Evolutionary conservation across 1,140 invertebrate genomes (phyloP).

Genomic region (Sycophaga agraensis): DNA sequence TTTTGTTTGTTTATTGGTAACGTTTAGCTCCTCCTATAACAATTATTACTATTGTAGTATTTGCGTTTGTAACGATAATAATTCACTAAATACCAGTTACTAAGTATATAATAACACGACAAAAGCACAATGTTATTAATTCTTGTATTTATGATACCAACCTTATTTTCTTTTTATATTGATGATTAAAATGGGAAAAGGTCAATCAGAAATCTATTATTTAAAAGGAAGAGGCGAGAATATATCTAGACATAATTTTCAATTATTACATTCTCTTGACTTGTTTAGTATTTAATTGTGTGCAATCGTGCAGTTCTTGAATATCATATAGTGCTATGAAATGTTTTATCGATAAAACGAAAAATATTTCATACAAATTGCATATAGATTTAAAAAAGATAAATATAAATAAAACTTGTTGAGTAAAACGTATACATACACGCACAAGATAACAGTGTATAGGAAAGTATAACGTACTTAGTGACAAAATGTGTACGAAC

Average conservation of each 20-base stretch:
- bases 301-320: not conserved
- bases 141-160: not conserved
- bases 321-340: not conserved
- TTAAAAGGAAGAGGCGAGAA: not conserved
- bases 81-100: conserved; percentile 25
- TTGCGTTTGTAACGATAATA: conserved; percentile 6
- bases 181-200: not conserved
- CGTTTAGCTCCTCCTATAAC: conserved; percentile 25
- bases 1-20: conserved; percentile 22
- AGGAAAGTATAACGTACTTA: too few species aligned
- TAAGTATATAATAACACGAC: conserved; percentile 15
- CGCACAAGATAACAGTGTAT: too few species aligned
- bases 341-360: not conserved
- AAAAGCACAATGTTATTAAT: conserved; percentile 14
- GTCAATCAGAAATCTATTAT: not conserved
- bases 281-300: not conserved
- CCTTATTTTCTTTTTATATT: not conserved
- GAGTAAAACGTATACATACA: too few species aligned
- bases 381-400: too few species aligned
- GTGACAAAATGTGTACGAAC: too few species aligned
- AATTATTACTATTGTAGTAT: conserved; percentile 21
- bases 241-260: conserved; percentile 1
- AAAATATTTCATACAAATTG: not conserved
- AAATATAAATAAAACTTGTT: too few species aligned
- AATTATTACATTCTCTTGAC: not conserved